A percentile compares a stretch with the other conserved stretches of the same genome.
phyloP scores from a whole-genome alignment of 2,113 vertebrate species.

The Gobio gobio region DNA sequence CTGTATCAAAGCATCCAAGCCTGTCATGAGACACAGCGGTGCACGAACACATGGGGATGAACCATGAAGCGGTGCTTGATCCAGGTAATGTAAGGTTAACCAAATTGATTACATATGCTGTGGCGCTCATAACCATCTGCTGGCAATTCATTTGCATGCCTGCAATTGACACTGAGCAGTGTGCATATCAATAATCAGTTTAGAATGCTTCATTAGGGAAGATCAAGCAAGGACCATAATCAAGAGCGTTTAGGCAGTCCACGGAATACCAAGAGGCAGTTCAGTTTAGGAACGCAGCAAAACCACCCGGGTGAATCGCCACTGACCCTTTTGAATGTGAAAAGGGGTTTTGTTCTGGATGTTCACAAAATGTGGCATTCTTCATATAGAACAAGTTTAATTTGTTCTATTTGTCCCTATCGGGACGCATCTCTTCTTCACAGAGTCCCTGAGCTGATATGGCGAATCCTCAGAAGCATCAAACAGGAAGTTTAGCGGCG shows the following conservation, averaged over 20 bases:
- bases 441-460: slow-evolving; percentile 66
- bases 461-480: slow-evolving; percentile 71
- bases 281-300: neutral
- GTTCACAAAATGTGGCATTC: neutral
- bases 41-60: slow-evolving; percentile 10
- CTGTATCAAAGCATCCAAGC: slow-evolving; percentile 21
- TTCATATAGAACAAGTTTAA: neutral
- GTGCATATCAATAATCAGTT: slow-evolving; percentile 31
- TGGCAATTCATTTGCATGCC: slow-evolving; percentile 20
- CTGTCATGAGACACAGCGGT: neutral
- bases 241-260: neutral
- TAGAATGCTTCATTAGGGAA: slow-evolving; percentile 30
- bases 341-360: neutral
- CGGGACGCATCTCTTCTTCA: slow-evolving; percentile 66
- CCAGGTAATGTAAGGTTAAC: slow-evolving; percentile 14
- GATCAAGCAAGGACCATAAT: slow-evolving; percentile 39
- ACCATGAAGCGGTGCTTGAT: slow-evolving; percentile 7
- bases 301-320: neutral
- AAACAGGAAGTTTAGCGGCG: slow-evolving; percentile 76
- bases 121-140: slow-evolving; percentile 7
- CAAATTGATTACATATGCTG: slow-evolving; percentile 18
- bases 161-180: neutral
- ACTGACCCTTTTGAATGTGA: neutral
- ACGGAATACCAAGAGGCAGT: neutral
- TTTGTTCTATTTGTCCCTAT: slow-evolving; percentile 49